Evolutionary conservation across 92 coral and sea anemone genomes (phyloP), one percentile per base, ranked within the genome.

Genomic region (Scolanthus callimorphus): DNA sequence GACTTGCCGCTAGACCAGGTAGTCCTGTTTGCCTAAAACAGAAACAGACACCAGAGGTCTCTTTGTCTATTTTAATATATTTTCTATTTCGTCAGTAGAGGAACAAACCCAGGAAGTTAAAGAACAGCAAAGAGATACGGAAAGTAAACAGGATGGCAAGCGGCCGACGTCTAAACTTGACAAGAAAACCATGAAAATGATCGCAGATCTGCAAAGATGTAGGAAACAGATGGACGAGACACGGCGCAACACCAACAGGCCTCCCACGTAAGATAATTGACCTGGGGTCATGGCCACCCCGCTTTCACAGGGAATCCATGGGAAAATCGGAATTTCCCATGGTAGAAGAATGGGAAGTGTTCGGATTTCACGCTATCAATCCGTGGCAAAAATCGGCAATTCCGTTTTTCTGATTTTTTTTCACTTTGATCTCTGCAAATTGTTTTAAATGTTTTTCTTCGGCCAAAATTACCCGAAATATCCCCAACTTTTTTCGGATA

Each of bases 121-220:
- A 48, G 25, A 21, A 21, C 9, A 48, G 20, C 17, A 28, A 8
- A 4, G 26, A 17, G 29, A 51, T 17, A 28, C 24, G 17, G 21
- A 20, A 6, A 15, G 15, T 6, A 34, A 34, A 34, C 8, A 34
- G 15, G 15, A 34, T 6, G 41, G 15, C 6, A 34, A 34, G 41
- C 59, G 80, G 25, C 52, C 89, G 17, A 65, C 73, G 17, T 74
- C 91, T 0, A 78, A 59, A 31, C 46, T 56, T 27, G 98, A 84
- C 43, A 92, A 84, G 44, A 85, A 67, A 57, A 71, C 76, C 20
- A 83, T 80, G 54, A 80, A 83, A 53, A 65, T 92, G 79, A 28
- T 92, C 15, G 96, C 96, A 21, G 92, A 92, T 56, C 66, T 89
- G 6, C 62, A 71, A 23, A 83, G 98, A 22, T 80, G 91, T 55